Evolutionary conservation across 2,888 invertebrate species (phyloP), one percentile per base, ranked within the genome.

Genomic region (Acleris emargana): DNA sequence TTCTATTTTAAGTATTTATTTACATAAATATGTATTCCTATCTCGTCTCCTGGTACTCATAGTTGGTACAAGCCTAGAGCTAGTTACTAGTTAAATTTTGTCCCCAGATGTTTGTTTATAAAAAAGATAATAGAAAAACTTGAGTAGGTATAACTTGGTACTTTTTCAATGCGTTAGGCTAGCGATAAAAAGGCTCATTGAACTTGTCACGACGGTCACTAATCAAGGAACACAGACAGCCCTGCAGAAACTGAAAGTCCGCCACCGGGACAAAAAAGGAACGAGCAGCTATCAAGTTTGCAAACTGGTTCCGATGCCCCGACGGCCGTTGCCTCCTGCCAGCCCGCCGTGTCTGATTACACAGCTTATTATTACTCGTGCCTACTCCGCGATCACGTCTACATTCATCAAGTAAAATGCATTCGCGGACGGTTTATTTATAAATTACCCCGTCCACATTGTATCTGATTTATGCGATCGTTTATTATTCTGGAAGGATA

Each of bases 401-500:
- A 45, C 43, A 16, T 55, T 49, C 32, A 60, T 52, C 25, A 60
- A 53, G 52, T 32, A 20, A 61, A 61, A 45, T 42, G 49, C 38
- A 59, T n/a, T 28, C 13, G 47, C 45, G 52, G n/a, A 11, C 20
- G 18, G 43, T 43, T 55, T 55, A 55, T 55, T 45, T 45, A 54
- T 53, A 54, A 32, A 53, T 55, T 57, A 20, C 42, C 55, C 62
- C 55, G 50, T 57, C 53, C 45, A 28, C 32, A 62, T 68, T 64
- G 70, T 67, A 62, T 64, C 60, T 71, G 68, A 80, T 81, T 79
- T 80, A 79, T 78, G 74, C 75, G 76, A 77, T 76, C 73, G 77
- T 75, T 72, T 67, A 71, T 69, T 62, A 76, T 89, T 91, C 86
- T 91, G 91, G 92, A 92, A 92, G 91, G 91, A 91, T 88, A 91